Evolutionary conservation across 2,113 vertebrate genomes (phyloP).

Genomic region (Tenrec ecaudatus): DNA sequence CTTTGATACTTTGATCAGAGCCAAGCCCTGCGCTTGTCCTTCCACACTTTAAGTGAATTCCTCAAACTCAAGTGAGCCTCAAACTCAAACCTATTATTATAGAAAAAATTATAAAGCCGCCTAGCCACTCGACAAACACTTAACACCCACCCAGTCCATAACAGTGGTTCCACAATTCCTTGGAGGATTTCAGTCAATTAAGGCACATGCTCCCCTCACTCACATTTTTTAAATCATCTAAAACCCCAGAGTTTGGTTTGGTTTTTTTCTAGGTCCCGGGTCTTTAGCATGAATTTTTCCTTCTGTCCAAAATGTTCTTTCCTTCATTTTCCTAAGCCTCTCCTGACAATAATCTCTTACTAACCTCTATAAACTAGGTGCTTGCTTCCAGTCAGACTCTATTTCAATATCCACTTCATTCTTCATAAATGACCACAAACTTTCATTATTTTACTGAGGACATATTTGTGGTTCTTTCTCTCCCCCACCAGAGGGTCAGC

Average conservation of each 20-base stretch:
- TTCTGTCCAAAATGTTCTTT: background rate
- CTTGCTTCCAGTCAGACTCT: slow-evolving; percentile 24
- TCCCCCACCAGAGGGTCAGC: background rate
- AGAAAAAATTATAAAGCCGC: background rate
- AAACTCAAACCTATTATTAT: background rate
- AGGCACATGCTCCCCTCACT: background rate
- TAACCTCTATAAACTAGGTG: background rate
- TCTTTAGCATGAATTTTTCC: slow-evolving; percentile 6
- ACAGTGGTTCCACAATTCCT: background rate
- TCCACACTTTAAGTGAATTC: slow-evolving; percentile 26
- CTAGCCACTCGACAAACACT: background rate
- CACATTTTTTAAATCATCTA: background rate
- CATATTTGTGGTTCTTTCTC: background rate
- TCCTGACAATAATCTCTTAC: background rate
- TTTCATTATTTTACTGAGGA: background rate
- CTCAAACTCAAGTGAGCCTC: background rate
- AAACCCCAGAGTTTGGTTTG: background rate
- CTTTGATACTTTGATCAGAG: background rate
- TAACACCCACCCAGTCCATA: background rate
- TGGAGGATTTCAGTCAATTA: background rate
- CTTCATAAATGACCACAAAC: background rate
- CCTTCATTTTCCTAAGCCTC: background rate
- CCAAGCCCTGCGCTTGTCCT: background rate
- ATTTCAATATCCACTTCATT: slow-evolving; percentile 33
- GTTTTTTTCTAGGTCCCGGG: background rate